Percentiles rank a stretch among this genome's conserved stretches.
These are phyloP conservation scores for Calyptomena viridis DNA, from an alignment of 2,113 vertebrate genomes.

Conservation along the genomic window DNA sequence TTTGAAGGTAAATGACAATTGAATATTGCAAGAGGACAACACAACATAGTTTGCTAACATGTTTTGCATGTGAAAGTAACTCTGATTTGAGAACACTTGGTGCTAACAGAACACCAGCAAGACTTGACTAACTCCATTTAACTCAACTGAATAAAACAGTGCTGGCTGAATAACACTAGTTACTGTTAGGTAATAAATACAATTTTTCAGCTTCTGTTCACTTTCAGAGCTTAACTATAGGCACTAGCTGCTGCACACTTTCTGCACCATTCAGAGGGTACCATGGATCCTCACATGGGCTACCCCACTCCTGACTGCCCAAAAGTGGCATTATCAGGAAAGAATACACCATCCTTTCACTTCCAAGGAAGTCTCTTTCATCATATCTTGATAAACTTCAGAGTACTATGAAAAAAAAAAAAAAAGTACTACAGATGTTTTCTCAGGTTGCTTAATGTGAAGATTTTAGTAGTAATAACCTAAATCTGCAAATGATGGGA, in stretches of 20 bases:
- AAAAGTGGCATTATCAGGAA: background rate
- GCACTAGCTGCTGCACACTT: background rate
- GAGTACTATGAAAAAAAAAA: background rate
- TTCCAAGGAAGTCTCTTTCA: background rate
- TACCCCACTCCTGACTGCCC: background rate
- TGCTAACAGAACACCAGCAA: background rate
- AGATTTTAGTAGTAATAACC: background rate
- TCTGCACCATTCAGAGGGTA: background rate
- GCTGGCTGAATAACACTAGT: background rate
- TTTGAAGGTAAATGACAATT: background rate
- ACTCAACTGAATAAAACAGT: background rate
- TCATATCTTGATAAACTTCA: background rate
- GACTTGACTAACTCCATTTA: background rate
- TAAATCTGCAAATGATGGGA: background rate
- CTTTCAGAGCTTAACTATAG: background rate
- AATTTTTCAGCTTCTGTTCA: background rate
- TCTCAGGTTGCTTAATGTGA: background rate
- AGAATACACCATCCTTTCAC: background rate
- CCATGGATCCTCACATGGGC: background rate
- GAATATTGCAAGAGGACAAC: background rate
- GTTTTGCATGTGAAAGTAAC: background rate
- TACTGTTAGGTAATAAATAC: background rate
- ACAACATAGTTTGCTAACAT: background rate
- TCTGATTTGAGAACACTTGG: background rate
- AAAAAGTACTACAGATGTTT: background rate